phyloP scores from a whole-genome alignment of 2,888 invertebrate species.

The Brassicogethes aeneus region DNA sequence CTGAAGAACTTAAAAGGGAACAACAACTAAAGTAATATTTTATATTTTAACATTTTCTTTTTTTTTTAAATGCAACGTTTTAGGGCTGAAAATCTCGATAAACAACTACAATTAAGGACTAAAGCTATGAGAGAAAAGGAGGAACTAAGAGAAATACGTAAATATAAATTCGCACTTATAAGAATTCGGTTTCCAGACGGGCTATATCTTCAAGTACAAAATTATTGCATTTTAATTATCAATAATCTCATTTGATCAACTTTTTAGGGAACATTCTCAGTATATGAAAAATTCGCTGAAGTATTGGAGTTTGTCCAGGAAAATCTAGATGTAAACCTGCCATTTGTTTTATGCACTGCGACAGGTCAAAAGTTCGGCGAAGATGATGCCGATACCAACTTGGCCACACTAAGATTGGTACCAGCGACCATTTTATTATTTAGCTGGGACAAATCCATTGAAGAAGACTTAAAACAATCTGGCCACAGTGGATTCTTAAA shows the following conservation, averaged over 20 bases:
- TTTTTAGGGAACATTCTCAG: slow-evolving; percentile 81
- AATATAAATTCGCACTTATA: slow-evolving; percentile 79
- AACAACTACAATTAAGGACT: slow-evolving; percentile 75
- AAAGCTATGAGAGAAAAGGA: slow-evolving; percentile 94
- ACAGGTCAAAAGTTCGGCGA: slow-evolving; percentile 59
- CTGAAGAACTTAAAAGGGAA: slow-evolving; percentile 79
- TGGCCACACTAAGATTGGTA: slow-evolving; percentile 70
- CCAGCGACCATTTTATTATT: slow-evolving; percentile 78
- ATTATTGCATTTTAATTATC: neutral
- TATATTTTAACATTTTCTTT: slow-evolving; percentile 3
- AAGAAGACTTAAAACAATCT: slow-evolving; percentile 45
- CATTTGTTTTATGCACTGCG: slow-evolving; percentile 61
- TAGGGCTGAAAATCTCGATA: slow-evolving; percentile 70
- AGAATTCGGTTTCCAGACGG: slow-evolving; percentile 85
- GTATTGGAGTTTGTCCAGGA: slow-evolving; percentile 75
- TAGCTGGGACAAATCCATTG: slow-evolving; percentile 51
- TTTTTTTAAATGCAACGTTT: slow-evolving; percentile 10
- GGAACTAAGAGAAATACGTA: slow-evolving; percentile 66
- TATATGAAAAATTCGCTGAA: slow-evolving; percentile 66
- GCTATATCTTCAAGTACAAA: slow-evolving; percentile 62
- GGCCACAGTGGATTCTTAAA: slow-evolving; percentile 59
- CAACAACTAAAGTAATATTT: slow-evolving; percentile 56
- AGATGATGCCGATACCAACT: slow-evolving; percentile 58
- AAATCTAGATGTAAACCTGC: slow-evolving; percentile 57
- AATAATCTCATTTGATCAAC: slow-evolving; percentile 1